Conservation (phyloP, 2,113 vertebrate genomes). For the Onychostruthus taczanowskii region DNA sequence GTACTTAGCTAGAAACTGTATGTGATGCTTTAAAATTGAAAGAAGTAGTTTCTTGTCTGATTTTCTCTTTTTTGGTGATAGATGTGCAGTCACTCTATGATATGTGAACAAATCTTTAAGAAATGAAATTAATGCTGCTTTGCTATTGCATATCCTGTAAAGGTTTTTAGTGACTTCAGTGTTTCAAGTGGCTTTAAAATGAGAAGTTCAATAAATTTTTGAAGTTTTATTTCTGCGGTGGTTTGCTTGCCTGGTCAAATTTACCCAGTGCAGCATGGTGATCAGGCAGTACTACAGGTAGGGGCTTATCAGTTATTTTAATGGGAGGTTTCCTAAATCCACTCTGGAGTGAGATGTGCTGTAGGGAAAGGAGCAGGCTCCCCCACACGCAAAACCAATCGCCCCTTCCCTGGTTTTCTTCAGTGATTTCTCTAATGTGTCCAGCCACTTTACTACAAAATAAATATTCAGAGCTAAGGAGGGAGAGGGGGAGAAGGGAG, state of each 20-base stretch:
- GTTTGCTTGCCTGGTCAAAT: slow-evolving; percentile 75
- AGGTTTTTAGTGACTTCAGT: background rate
- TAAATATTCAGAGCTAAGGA: slow-evolving; percentile 79
- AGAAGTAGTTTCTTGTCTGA: background rate
- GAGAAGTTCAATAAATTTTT: background rate
- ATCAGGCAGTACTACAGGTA: slow-evolving; percentile 79
- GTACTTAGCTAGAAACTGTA: background rate
- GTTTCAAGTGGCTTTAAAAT: background rate
- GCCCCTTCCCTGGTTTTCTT: slow-evolving; percentile 74
- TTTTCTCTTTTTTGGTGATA: background rate
- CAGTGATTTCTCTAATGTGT: slow-evolving; percentile 78
- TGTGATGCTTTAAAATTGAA: background rate
- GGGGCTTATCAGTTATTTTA: slow-evolving; percentile 82
- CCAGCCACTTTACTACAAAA: slow-evolving; percentile 76
- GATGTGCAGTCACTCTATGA: background rate
- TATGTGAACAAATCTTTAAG: background rate
- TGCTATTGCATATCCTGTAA: background rate
- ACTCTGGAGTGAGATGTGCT: slow-evolving; percentile 78
- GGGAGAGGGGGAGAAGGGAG: background rate
- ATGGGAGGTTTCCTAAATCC: slow-evolving; percentile 80
- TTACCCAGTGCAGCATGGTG: slow-evolving; percentile 75
- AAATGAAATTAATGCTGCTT: background rate
- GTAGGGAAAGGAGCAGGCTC: slow-evolving; percentile 74
- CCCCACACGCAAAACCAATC: slow-evolving; percentile 77
- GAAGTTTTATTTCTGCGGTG: background rate